These are phyloP conservation scores for Zosterops lateralis DNA, from an alignment of 2,113 vertebrate genomes.

Conservation along the genomic window DNA sequence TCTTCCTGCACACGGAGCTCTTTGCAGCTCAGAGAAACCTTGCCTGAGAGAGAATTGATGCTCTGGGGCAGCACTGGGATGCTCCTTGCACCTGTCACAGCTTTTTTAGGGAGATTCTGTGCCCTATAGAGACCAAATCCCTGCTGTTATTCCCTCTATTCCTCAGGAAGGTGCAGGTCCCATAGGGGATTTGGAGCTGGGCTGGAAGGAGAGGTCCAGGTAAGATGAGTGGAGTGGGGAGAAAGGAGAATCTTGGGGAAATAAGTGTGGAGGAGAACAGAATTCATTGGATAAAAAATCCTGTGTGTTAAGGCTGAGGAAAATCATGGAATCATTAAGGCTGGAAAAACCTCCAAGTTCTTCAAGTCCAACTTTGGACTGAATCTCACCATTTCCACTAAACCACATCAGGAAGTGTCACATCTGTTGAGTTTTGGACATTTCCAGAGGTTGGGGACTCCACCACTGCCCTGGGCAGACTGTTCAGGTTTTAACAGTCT, in stretches of 20 bases:
- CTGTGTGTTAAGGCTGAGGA: neutral
- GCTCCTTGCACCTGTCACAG: neutral
- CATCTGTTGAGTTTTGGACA: neutral
- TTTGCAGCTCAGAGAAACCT: neutral
- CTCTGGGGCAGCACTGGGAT: neutral
- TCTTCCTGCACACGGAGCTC: neutral
- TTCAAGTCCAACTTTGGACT: neutral
- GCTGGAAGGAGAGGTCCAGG: neutral
- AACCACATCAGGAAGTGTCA: neutral
- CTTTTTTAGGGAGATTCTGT: neutral
- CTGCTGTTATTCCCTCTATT: rapidly evolving
- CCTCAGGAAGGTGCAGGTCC: neutral
- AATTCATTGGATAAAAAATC: neutral
- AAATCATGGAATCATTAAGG: neutral
- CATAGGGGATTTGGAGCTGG: neutral
- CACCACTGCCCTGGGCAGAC: neutral
- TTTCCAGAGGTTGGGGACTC: neutral
- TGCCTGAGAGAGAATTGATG: neutral
- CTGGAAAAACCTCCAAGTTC: neutral
- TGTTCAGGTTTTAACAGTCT: neutral
- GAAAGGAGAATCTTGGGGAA: neutral
- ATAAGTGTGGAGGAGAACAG: neutral
- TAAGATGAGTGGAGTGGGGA: too few species aligned
- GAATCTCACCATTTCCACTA: neutral
- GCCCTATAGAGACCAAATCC: neutral